phyloP scores from a whole-genome alignment of 1,140 invertebrate genomes.

The Tetraneura akinire region DNA sequence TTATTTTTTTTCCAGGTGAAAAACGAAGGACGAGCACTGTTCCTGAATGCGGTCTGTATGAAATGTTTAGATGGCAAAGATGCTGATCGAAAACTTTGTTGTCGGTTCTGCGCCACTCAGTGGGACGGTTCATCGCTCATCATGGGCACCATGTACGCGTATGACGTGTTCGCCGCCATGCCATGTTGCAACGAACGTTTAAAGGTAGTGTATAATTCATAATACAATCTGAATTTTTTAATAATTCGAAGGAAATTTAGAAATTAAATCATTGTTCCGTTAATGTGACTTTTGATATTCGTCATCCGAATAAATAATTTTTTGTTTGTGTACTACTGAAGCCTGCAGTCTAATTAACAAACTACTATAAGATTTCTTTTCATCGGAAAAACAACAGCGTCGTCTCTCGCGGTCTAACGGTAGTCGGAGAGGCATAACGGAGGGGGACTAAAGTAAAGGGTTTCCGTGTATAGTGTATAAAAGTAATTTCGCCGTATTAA shows the following conservation, averaged over 20 bases:
- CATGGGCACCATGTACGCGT: slow-evolving; percentile 95
- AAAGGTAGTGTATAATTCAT: slow-evolving; percentile 72
- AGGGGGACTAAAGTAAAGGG: neutral
- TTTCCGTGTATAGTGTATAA: neutral
- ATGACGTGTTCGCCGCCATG: slow-evolving; percentile 95
- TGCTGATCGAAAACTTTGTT: slow-evolving; percentile 71
- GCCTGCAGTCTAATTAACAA: neutral
- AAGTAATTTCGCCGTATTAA: slow-evolving; percentile 25
- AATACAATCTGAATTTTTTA: too few species aligned
- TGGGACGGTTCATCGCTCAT: slow-evolving; percentile 94
- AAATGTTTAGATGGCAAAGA: slow-evolving; percentile 76
- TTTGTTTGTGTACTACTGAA: too few species aligned
- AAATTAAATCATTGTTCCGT: too few species aligned
- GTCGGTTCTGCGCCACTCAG: slow-evolving; percentile 77
- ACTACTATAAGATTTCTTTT: neutral
- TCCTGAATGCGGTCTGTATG: slow-evolving; percentile 92
- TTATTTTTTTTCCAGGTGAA: slow-evolving; percentile 70
- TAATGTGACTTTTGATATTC: too few species aligned
- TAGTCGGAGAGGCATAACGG: neutral
- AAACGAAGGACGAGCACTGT: slow-evolving; percentile 83
- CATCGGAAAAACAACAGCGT: neutral
- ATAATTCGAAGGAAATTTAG: too few species aligned
- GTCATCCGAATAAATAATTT: too few species aligned
- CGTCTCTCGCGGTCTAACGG: neutral
- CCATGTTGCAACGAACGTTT: slow-evolving; percentile 92